Base-by-base conservation (phyloP, 1,140 invertebrate species). In the Pectinophora gossypiella region DNA sequence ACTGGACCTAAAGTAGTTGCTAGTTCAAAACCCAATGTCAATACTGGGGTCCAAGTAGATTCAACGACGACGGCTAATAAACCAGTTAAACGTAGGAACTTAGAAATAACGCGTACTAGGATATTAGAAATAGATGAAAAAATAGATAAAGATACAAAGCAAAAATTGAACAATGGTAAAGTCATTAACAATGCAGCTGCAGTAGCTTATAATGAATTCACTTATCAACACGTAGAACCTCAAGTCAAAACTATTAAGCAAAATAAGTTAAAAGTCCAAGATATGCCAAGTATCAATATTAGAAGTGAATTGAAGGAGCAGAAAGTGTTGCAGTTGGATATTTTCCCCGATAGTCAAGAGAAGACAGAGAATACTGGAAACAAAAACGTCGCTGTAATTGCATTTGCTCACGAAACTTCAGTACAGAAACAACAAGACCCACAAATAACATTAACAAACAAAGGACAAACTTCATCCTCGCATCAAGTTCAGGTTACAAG, bases 261-360 rank as follows among this genome's bases (percentile, higher is more conserved):
- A 21, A 80, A 70, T 69, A 38, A 47, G 7, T 58, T 88, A 45
- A 52, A 78, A 56, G 35, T 88, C 43, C 85, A 88, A 68, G 54
- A 68, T 49, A 82, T 88, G 79, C 87, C 87, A 20, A 74, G 74
- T 57, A 76, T 88, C 36, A 84, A 80, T 63, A 89, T 89, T 49
- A 82, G 86, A 68, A 78, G 83, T 18, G 74, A 87, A 62, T 57
- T 89, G n/a, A 89, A 70, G 36, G 68, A 76, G 20, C 86, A 88
- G 60, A 87, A 83, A 55, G 85, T 88, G 32, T 70, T 86, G 47
- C 73, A 81, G 19, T 61, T 88, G 57, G 76, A 89, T 68, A 89
- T 89, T 56, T 52, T 70, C 50, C 87, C 87, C 3, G 65, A 78
- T 38, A 45, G 10, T 43, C 61, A 40, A 6, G 52, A 52, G 12